Evolutionary conservation across 2,797 vertebrate genomes (phyloP).

Genomic region (Smutsia temminckii): DNA sequence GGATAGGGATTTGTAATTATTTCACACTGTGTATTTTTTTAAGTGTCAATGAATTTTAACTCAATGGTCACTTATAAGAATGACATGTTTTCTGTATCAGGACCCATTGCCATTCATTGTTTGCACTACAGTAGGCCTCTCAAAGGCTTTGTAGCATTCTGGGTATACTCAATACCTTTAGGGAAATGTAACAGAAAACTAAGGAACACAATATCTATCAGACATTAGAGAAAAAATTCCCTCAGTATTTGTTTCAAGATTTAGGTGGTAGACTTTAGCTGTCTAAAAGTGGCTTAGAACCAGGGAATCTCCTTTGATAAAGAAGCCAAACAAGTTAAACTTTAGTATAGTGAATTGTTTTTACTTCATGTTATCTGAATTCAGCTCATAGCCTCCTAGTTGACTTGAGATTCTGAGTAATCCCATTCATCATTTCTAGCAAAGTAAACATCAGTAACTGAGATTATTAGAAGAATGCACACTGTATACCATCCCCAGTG

Average conservation of each 20-base stretch:
- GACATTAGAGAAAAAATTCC: neutral
- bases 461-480: conserved; percentile 10
- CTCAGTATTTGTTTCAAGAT: neutral
- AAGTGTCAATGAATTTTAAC: neutral
- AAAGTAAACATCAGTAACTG: conserved; percentile 31
- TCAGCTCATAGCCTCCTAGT: neutral
- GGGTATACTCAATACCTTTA: neutral
- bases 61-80: neutral
- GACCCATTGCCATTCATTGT: neutral
- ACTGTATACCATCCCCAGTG: neutral
- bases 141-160: neutral
- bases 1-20: neutral
- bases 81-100: neutral
- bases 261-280: neutral
- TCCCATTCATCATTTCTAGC: conserved; percentile 52
- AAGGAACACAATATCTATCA: neutral
- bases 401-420: conserved; percentile 26
- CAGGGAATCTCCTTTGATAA: neutral
- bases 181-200: neutral
- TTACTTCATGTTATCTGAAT: neutral
- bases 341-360: neutral
- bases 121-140: neutral
- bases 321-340: neutral
- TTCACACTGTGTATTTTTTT: neutral
- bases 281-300: neutral